Evolutionary conservation across 35 echinoderm and acorn worm genomes (phyloP).

Genomic region (Eucidaris tribuloides): DNA sequence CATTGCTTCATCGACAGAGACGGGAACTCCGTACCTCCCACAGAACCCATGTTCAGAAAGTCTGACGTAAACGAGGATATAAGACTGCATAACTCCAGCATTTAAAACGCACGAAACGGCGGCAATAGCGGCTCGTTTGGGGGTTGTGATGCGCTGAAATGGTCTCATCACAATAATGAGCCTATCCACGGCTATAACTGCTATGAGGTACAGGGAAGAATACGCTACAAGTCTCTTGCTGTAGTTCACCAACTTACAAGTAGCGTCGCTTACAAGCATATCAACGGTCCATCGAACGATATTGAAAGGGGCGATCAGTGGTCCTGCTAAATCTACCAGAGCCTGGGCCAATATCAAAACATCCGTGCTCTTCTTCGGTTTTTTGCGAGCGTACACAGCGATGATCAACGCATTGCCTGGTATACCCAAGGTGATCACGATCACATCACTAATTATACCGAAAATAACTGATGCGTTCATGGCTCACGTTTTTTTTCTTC

Average conservation of each 20-base stretch:
- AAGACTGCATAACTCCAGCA: not conserved
- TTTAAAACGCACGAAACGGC: not conserved
- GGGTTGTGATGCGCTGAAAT: not conserved
- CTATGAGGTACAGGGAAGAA: not conserved
- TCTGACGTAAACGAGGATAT: not conserved
- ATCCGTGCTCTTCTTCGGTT: conserved; percentile 6
- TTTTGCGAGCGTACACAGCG: not conserved
- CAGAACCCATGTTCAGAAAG: not conserved
- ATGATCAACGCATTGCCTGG: not conserved
- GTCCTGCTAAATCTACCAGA: not conserved
- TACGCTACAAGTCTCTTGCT: not conserved
- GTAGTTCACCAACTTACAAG: not conserved
- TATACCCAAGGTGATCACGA: not conserved
- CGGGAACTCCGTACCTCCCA: not conserved
- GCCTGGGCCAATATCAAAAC: not conserved
- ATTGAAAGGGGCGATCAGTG: not conserved
- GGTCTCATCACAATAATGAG: not conserved
- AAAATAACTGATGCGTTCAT: too few species aligned
- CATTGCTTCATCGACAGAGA: not conserved
- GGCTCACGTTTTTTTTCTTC: too few species aligned
- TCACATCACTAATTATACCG: too few species aligned
- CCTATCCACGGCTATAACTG: not conserved
- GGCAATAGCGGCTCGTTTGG: not conserved
- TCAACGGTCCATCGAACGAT: not conserved
- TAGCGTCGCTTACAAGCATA: not conserved